phyloP scores from a whole-genome alignment of 2,797 vertebrate species.

The Tokudaia tokunoshimensis region DNA sequence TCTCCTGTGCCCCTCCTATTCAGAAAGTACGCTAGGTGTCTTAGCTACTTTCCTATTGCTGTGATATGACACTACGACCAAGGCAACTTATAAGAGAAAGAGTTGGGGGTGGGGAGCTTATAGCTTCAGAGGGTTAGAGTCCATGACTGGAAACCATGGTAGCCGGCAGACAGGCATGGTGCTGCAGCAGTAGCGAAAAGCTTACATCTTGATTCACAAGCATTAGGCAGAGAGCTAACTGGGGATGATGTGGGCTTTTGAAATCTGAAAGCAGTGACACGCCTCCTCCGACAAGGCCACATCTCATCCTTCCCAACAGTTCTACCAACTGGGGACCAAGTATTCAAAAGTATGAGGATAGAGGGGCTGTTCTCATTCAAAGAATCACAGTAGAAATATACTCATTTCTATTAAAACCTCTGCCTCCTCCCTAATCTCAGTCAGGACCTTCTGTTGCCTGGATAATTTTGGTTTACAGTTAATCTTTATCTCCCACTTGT shows the following conservation, averaged over 20 bases:
- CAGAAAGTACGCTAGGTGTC: neutral
- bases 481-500: neutral
- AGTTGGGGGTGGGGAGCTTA: neutral
- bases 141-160: accelerated
- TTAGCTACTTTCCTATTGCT: neutral
- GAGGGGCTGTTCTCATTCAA: neutral
- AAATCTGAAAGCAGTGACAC: neutral
- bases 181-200: neutral
- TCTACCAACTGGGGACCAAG: neutral
- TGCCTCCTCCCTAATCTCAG: too few relatives aligned
- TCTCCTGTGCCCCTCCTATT: neutral
- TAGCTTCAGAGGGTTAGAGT: neutral
- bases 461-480: neutral
- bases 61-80: neutral
- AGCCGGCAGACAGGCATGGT: neutral
- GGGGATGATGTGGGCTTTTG: neutral
- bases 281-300: neutral
- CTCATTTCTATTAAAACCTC: neutral
- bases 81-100: neutral
- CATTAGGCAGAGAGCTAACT: neutral
- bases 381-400: neutral
- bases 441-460: neutral
- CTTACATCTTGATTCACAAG: neutral
- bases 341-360: neutral
- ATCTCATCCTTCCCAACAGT: neutral